phyloP scores from a whole-genome alignment of 2,113 vertebrate species.

The Grammomys dolichurus region DNA sequence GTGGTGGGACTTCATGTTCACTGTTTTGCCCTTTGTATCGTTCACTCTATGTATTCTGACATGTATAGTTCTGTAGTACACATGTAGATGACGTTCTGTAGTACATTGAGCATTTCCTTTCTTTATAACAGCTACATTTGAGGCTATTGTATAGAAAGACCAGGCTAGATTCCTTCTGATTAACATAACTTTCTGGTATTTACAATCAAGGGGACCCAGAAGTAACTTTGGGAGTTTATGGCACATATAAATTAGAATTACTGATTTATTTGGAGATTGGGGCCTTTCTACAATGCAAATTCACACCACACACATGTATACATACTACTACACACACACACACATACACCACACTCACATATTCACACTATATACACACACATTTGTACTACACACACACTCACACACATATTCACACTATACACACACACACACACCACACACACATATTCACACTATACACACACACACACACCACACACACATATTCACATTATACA shows the following conservation, averaged over 20 bases:
- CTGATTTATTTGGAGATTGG: background rate
- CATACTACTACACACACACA: background rate
- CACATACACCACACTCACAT: background rate
- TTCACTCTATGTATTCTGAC: background rate
- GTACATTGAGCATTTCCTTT: background rate
- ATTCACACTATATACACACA: background rate
- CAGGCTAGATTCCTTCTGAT: background rate
- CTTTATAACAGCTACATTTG: constrained; percentile 4
- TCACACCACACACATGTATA: background rate
- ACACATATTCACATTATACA: no score
- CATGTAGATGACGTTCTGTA: no score
- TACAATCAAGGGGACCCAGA: background rate
- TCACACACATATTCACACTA: background rate
- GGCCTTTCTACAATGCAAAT: constrained; percentile 14
- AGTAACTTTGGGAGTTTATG: background rate
- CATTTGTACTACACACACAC: no score
- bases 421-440: background rate
- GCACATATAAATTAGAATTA: constrained; percentile 14
- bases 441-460: background rate
- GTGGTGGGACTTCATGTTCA: background rate
- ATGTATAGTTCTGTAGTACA: background rate
- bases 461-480: no score
- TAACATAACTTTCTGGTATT: background rate
- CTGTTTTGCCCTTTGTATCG: background rate
- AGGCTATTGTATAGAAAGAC: background rate